Evolutionary conservation across 35 echinoderm and acorn worm genomes (phyloP), one percentile per base, ranked within the genome.

Genomic region (Strongylocentrotus purpuratus): DNA sequence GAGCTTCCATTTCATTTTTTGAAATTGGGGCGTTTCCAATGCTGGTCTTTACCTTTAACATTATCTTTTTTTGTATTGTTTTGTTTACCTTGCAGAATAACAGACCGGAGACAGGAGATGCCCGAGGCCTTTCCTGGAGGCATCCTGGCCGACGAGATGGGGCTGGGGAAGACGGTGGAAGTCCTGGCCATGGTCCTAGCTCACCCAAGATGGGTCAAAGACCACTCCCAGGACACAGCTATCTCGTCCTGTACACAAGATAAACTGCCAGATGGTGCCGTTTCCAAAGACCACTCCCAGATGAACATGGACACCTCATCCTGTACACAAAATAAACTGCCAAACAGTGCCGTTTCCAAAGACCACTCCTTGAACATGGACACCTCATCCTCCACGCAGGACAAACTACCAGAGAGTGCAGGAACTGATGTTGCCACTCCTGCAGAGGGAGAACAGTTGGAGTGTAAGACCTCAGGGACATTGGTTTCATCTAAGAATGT

Each of bases 101-200:
- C 96, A 48, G 59, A 90, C 45, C 94, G 96, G 32, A 95, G 91
- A 33, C 96, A 95, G 45, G 85, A 52, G 2, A 92, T 86, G 61
- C 89, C 55, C 18, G 71, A 61, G 55, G 28, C 85, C 6, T 96
- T 93, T 65, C 98, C 97, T 22, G 98, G 98, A 55, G 98, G 98
- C 8, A 99, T 99, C 15, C 92, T 99, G 25, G 98, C 98, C 18
- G 98, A 99, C 95, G 98, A 99, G 61, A 99, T 99, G 98, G 98
- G 98, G 14, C 94, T 99, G 31, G 98, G 98, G 7, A 99, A 99
- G 87, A 99, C 98, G 12, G 98, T 99, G 47, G 98, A 99, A 87
- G 97, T 99, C 65, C 96, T 99, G 47, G 98, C 98, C 33, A 96
- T 93, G 33, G 98, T 99, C 78, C 89, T 99, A 45, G 92, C 96